Evolutionary conservation across 2,888 invertebrate species (phyloP).

Genomic region (Apodemia zela): DNA sequence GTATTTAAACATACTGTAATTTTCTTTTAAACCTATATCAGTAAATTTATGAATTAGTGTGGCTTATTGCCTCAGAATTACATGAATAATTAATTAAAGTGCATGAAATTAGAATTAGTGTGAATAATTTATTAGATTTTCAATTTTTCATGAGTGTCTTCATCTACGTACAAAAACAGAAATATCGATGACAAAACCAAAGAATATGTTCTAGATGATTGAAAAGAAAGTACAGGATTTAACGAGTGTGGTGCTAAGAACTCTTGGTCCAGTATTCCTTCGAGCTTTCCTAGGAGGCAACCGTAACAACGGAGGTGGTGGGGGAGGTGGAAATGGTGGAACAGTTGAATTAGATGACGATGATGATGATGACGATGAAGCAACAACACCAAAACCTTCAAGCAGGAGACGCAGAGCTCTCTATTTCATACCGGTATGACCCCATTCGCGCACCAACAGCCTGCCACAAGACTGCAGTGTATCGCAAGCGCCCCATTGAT

Average conservation of each 20-base stretch:
- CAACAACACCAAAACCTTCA: conserved; percentile 38
- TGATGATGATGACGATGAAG: conserved; percentile 81
- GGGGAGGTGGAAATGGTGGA: conserved; percentile 45
- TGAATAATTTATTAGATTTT: conserved; percentile 7
- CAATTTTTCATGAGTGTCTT: conserved; percentile 12
- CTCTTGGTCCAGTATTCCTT: conserved; percentile 87
- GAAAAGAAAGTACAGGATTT: conserved; percentile 89
- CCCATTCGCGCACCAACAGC: conserved; percentile 66
- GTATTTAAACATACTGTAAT: too few relatives aligned
- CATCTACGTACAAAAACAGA: neutral
- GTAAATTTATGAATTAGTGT: too few relatives aligned
- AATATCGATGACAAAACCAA: neutral
- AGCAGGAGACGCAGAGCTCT: conserved; percentile 54
- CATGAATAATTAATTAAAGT: neutral
- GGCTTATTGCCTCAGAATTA: neutral
- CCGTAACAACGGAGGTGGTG: conserved; percentile 60
- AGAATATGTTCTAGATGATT: conserved; percentile 82
- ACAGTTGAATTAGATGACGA: conserved; percentile 73
- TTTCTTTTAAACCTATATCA: too few relatives aligned
- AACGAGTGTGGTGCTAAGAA: conserved; percentile 85
- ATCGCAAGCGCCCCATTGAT: conserved; percentile 60
- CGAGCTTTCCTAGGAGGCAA: conserved; percentile 80
- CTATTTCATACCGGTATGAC: conserved; percentile 65
- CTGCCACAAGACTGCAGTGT: conserved; percentile 63
- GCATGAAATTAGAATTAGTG: neutral